These are phyloP conservation scores for Pheosia tremula DNA, from an alignment of 2,888 invertebrate genomes.

Conservation along the genomic window DNA sequence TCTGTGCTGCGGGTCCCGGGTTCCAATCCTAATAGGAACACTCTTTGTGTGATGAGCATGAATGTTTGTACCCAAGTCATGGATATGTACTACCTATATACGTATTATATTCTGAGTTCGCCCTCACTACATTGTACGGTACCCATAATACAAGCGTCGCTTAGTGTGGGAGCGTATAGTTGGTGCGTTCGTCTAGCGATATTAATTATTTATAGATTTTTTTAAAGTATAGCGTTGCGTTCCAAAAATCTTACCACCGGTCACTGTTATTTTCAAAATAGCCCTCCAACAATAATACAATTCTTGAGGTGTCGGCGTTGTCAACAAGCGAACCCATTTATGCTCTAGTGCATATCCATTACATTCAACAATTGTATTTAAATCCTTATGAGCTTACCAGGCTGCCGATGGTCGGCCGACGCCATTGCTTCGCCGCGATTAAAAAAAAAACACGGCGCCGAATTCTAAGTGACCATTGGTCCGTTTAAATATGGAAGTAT, in stretches of 20 bases:
- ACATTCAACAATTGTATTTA: constrained; percentile 66
- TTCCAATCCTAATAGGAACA: too few species aligned
- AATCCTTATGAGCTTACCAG: constrained; percentile 63
- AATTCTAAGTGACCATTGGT: constrained; percentile 60
- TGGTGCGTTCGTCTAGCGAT: too few species aligned
- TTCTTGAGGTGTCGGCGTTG: constrained; percentile 59
- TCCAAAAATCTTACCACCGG: constrained; percentile 10
- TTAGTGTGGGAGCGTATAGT: too few species aligned
- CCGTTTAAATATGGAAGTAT: constrained; percentile 53
- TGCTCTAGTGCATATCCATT: constrained; percentile 82
- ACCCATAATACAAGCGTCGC: too few species aligned
- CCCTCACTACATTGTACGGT: too few species aligned
- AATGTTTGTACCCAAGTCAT: too few species aligned
- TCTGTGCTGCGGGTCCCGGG: too few species aligned
- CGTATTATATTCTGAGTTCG: too few species aligned
- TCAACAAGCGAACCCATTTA: constrained; percentile 68
- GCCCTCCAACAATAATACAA: constrained; percentile 47
- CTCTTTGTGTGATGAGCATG: too few species aligned
- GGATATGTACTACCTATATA: too few species aligned
- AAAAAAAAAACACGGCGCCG: constrained; percentile 55
- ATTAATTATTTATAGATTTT: too few species aligned
- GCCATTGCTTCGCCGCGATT: constrained; percentile 40
- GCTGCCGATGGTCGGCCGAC: constrained; percentile 53
- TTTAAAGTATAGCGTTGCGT: too few species aligned
- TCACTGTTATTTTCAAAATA: constrained; percentile 34